Evolutionary conservation across 2,113 vertebrate genomes (phyloP), one percentile per base, ranked within the genome.

Genomic region (Ceuthmochares aereus): DNA sequence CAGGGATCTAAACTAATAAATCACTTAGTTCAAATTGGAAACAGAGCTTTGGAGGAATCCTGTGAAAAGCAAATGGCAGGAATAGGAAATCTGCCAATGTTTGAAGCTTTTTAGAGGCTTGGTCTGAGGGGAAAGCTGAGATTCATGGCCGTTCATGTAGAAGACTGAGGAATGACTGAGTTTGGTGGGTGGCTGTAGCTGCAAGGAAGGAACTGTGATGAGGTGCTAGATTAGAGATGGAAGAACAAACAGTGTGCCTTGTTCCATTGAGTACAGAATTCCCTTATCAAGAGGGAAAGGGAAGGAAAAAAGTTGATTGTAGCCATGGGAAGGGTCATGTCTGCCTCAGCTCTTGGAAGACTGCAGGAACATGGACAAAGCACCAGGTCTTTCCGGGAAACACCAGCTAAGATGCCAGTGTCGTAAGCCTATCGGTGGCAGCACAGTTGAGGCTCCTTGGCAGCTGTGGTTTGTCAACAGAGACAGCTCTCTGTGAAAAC

Each of bases 381-480:
- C 63, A 19, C 34, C 37, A 67, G 47, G 30, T n/a, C 47, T 49
- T 60, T 84, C 56, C 58, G 76, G 73, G 52, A 68, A 59, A 5
- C 10, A 34, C 43, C 54, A 49, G 2, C 58, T 21, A 54, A 67
- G 69, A 21, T 66, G 78, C 82, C 8, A 14, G 40, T 7, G 2
- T 26, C 36, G n/a, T 13, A 56, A 91, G 42, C 32, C 0, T 1
- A 23, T 27, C 40, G 12, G 83, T 42, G 26, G 70, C 78, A 81
- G 80, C 64, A 16, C 52, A 43, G 19, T 32, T 36, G 69, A 45
- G 37, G 47, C 42, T 83, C 34, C 52, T 54, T 67, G 92, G 59
- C 79, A 87, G 86, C 60, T 15, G 69, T 36, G 36, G 85, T 92
- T 93, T 92, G 83, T 64, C 95, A 92, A 49, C 49, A 74, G 69